Base-by-base conservation (phyloP, 1,140 invertebrate genomes). In the Lutraria rhynchaena region DNA sequence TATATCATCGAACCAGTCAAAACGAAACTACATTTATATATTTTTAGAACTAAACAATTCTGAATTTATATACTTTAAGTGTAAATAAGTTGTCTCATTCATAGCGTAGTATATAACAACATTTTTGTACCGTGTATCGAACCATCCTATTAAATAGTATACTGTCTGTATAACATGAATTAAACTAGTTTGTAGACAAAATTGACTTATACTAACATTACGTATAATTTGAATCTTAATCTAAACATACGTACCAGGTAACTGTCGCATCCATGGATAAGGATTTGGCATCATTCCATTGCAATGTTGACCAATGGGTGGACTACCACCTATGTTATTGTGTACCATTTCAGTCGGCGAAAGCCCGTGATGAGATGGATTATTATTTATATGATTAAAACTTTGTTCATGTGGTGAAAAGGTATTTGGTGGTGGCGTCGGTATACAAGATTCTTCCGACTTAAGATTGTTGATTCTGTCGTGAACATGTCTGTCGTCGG, bases 311-410 rank as follows among this genome's bases (percentile, higher is more conserved):
- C 33, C 57, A 29, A 81, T 73, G 17, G 55, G 57, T 22, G 78
- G 78, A 27, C 67, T 73, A 19, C 67, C 35, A 44, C 44, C 74
- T 58, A 81, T 81, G 55, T 81, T 81, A 29, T 60, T 60, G 44
- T 81, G 78, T n/a, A 60, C 53, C 22, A 81, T 63, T 24, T 81
- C 69, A 22, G 69, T 73, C 60, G 78, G 78, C 19, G 78, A 81
- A 60, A 81, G 67, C 17, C 78, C 78, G 19, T 67, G 75, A 61
- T 81, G 69, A 37, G 24, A 19, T 33, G 69, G 60, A 53, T 81
- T 73, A 60, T 81, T 81, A 31, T 81, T 81, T 55, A 74, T 49
- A 74, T 81, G 76, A 33, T 80, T 80, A 55, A 70, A 81, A 63
- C 24, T 73, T 31, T 81, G 78, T 74, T 81, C 78, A 49, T 74